A percentile compares a stretch with the other conserved stretches of the same genome.
These are phyloP conservation scores for Myotis vivesi DNA, from an alignment of 2,797 vertebrate genomes.

Conservation along the genomic window DNA sequence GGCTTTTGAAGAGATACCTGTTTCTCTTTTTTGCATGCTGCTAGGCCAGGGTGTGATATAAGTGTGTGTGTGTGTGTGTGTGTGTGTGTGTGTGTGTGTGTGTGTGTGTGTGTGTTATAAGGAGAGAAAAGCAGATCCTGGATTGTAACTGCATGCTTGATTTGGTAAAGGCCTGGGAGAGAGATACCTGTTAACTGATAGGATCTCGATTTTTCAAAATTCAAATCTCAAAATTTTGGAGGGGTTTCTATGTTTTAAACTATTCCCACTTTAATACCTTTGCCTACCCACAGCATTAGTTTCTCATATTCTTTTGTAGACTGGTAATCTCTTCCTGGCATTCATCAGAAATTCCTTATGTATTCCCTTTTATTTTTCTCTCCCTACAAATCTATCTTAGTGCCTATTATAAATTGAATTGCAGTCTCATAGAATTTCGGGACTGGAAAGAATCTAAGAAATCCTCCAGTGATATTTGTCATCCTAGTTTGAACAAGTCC, in stretches of 20 bases:
- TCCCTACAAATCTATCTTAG: neutral
- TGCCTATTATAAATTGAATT: neutral
- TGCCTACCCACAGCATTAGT: neutral
- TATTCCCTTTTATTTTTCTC: neutral
- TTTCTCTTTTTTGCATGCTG: neutral
- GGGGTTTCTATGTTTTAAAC: neutral
- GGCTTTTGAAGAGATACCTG: neutral
- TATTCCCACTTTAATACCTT: neutral
- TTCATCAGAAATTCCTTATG: slow-evolving; percentile 14
- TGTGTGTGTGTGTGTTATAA: too few relatives aligned
- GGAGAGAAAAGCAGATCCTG: neutral
- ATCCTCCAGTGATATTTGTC: neutral
- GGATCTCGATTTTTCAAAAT: neutral
- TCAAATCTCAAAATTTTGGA: neutral
- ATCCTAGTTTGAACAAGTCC: neutral
- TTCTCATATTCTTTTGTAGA: neutral
- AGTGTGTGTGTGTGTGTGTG: neutral
- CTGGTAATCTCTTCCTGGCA: neutral
- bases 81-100: neutral
- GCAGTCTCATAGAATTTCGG: neutral
- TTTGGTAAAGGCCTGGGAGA: neutral
- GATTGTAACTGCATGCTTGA: neutral
- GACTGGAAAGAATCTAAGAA: slow-evolving; percentile 15
- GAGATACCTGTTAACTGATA: neutral
- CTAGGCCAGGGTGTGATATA: neutral